These are phyloP conservation scores for Lottia scabra DNA, from an alignment of 2,888 invertebrate species.

Conservation along the genomic window DNA sequence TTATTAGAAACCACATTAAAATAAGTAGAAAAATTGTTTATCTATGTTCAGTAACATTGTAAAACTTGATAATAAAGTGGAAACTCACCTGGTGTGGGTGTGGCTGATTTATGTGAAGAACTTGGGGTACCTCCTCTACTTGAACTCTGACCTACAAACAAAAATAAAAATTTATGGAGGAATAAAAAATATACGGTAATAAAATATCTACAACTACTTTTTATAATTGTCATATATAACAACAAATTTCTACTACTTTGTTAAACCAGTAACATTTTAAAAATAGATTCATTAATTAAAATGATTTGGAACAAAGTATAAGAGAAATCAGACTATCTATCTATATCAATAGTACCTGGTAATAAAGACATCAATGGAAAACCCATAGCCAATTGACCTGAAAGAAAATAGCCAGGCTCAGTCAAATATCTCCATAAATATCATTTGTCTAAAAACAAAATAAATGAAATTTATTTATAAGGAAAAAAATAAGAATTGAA, in stretches of 20 bases:
- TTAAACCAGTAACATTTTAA: too few relatives aligned
- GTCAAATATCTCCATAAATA: background rate
- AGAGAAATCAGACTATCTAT: slow-evolving; percentile 7
- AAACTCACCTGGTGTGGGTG: slow-evolving; percentile 41
- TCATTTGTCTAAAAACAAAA: background rate
- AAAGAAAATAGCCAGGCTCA: background rate
- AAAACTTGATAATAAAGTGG: too few relatives aligned
- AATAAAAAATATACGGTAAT: background rate
- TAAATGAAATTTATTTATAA: background rate
- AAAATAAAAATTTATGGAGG: background rate
- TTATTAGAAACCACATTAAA: too few relatives aligned
- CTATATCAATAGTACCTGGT: slow-evolving; percentile 20
- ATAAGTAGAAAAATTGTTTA: too few relatives aligned
- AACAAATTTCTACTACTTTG: too few relatives aligned
- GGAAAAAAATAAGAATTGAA: background rate
- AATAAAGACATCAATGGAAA: slow-evolving; percentile 34
- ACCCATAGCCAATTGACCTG: slow-evolving; percentile 32
- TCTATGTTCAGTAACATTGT: too few relatives aligned
- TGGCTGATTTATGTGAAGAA: slow-evolving; percentile 43
- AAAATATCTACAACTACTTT: too few relatives aligned
- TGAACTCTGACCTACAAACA: slow-evolving; percentile 12
- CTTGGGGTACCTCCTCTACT: slow-evolving; percentile 26
- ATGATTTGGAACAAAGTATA: slow-evolving; percentile 8
- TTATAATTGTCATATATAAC: too few relatives aligned
- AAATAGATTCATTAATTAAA: too few relatives aligned